These are phyloP conservation scores for Echiichthys vipera DNA, from an alignment of 2,797 vertebrate genomes.

Conservation along the genomic window DNA sequence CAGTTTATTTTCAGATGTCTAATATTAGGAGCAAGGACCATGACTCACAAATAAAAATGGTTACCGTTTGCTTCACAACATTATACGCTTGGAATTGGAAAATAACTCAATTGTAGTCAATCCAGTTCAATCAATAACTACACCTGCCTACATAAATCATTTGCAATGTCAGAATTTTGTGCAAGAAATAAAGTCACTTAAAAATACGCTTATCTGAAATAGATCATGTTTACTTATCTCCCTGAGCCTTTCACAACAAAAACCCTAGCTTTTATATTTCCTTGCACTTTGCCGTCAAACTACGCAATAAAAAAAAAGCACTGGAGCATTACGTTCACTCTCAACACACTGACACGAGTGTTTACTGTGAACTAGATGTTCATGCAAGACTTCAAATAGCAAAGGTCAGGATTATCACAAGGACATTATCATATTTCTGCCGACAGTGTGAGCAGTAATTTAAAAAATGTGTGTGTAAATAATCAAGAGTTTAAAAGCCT, in stretches of 20 bases:
- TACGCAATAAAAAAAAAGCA: background rate
- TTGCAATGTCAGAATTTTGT: background rate
- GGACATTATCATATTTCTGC: background rate
- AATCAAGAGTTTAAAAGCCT: background rate
- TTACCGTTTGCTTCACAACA: background rate
- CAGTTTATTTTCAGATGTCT: background rate
- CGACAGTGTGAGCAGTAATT: background rate
- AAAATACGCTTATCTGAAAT: background rate
- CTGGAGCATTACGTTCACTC: background rate
- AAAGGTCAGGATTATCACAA: background rate
- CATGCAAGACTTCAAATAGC: background rate
- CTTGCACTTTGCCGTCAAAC: background rate
- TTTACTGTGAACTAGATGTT: background rate
- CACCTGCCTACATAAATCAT: background rate
- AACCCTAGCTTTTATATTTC: background rate
- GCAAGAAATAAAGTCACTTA: background rate
- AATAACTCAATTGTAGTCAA: background rate
- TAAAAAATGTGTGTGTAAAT: background rate
- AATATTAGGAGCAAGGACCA: constrained; percentile 7
- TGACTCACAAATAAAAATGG: background rate
- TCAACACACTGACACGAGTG: background rate
- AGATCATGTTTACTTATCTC: background rate
- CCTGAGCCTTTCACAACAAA: background rate
- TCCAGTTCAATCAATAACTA: background rate
- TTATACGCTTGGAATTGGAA: no score